Base-by-base conservation (phyloP, 2,113 vertebrate genomes). In the Alethe diademata region DNA sequence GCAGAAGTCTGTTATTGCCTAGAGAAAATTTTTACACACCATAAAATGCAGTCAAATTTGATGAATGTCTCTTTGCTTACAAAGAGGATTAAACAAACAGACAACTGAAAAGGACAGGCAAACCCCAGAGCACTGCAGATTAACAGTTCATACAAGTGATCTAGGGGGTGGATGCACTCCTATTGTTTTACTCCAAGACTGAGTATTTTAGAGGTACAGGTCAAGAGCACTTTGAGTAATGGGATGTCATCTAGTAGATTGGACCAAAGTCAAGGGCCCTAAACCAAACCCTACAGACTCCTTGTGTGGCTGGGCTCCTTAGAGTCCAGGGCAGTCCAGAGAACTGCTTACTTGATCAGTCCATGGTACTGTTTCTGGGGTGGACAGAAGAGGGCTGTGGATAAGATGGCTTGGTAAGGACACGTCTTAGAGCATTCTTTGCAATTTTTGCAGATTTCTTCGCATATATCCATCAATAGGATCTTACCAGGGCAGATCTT, bases 11-110 rank as follows among this genome's bases (percentile, higher is more conserved):
- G 28, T 67, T 76, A 61, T 40, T 73, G 72, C 54, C 76, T 57
- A 38, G 16, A 51, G 75, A 86, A 86, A 91, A 75, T 69, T 73
- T 86, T 93, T 83, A 83, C 69, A 86, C 60, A 70, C 67, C 54
- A 61, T 89, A 91, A 92, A 78, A 62, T 61, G 72, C 50, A 89
- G 50, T 80, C 90, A 91, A 53, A 80, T 69, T 76, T 88, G 72
- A 86, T 80, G 12, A 89, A 61, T 3, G 2, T 86, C 53, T 88
- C 50, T 79, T 65, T 1, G 4, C 31, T 45, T 73, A 58, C 48
- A 61, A 73, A 89, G 33, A 89, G 19, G 58, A 60, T 72, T 80
- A 65, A 60, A 57, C 29, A 82, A 75, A 60, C 14, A 65, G 62
- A 79, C 54, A 91, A 88, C 48, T 54, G 40, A 79, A 91, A 91